Base-by-base conservation (phyloP, 2,797 vertebrate genomes). In the Anabacerthia variegaticeps region DNA sequence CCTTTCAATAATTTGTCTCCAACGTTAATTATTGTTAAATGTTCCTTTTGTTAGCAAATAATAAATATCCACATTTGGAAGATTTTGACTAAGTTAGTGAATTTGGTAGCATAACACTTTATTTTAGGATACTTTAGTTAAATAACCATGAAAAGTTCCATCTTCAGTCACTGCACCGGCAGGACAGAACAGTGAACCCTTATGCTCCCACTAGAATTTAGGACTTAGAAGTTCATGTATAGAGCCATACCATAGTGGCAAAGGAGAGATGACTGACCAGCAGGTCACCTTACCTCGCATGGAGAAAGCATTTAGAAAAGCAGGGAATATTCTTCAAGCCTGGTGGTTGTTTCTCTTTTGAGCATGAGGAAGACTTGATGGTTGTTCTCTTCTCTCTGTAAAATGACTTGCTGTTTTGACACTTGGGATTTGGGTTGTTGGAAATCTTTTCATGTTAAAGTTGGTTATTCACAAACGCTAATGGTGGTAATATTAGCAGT, bases 401-500 rank as follows among this genome's bases (percentile, higher is more conserved):
- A 85, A 88, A 91, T 66, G 43, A 78, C 82, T 93, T 67, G 62
- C 46, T 92, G 86, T 80, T 95, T 87, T 89, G 91, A 87, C 71
- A 61, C 37, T 44, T 49, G 63, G 77, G 51, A 76, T 86, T 94
- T 56, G 61, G 66, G 39, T 88, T 88, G 90, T 34, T 94, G 92
- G 77, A 89, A 95, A 88, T 54, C 34, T 71, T 93, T 90, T 95
- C 14, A 19, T 12, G 34, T 94, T 84, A 37, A 66, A 75, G 44
- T 56, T 94, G 80, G 66, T 86, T 95, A 76, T 93, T 93, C 80
- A 74, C 13, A 3, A 92, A 43, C 36, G 77, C 48, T 92, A 85
- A 73, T 65, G 30, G 27, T 27, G 39, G 37, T 65, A 49, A 85
- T 79, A 82, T 89, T 67, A 91, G 63, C 46, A 52, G 30, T 41